Base-by-base conservation (phyloP, 2,113 vertebrate genomes). In the Labeo rohita region DNA sequence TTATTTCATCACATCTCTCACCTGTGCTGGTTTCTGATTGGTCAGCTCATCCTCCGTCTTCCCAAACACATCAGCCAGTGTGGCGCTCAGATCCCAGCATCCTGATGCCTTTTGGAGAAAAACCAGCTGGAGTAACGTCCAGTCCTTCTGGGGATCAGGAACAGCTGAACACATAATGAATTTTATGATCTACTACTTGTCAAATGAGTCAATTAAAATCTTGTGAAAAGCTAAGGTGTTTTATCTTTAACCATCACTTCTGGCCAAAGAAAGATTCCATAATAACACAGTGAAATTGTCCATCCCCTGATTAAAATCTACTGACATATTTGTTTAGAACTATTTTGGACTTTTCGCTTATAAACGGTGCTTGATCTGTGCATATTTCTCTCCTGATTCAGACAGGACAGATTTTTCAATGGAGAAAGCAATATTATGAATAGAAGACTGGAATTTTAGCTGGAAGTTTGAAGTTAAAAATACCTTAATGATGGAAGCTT, bases 101-200 rank as follows among this genome's bases (percentile, higher is more conserved):
- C 94, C 94, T 13, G 93, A 84, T 15, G 93, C 94, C 45, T 92
- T 94, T 75, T 95, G 95, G 23, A 95, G 90, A 9, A 83, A 84
- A 65, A 95, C 86, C 83, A 95, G 87, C 84, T 89, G 80, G 28
- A 93, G 59, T 23, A 94, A 23, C 36, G 10, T n/a, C n/a, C n/a
- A 8, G 47, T 61, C 88, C n/a, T 77, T 66, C 59, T 52, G 63
- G 59, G 76, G 82, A 15, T 0, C 0, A 18, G 34, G 50, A 78
- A 45, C 50, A 18, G 15, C 15, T 39, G 50, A 78, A 36, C 75
- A 52, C 23, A 39, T 39, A 39, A 39, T 34, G 23, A 34, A 65
- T 34, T 65, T 65, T 3, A 34, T 65, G 11, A 65, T 23, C 23
- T 34, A 34, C 4, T 65, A 34, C 28, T 65, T 34, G 11, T 65